These are phyloP conservation scores for Sebastes matsubarae DNA, from an alignment of 2,797 vertebrate genomes.

Conservation along the genomic window DNA sequence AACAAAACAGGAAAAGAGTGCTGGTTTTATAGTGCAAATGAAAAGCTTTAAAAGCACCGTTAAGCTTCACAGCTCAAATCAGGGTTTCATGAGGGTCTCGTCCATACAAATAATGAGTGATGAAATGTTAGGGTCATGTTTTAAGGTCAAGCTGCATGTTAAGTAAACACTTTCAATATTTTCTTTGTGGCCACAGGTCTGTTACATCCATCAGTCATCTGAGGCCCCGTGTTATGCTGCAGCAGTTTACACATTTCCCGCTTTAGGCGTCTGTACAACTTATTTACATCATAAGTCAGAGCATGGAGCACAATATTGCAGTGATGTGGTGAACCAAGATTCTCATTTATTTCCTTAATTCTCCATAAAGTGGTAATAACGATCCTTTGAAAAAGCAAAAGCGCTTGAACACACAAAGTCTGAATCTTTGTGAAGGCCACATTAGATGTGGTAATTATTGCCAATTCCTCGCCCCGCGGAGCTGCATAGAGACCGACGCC, in stretches of 20 bases:
- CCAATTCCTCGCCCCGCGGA: constrained; percentile 54
- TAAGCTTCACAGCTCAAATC: neutral
- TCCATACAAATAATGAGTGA: neutral
- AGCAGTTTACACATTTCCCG: neutral
- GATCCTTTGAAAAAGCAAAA: constrained; percentile 30
- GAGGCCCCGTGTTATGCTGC: neutral
- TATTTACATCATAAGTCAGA: neutral
- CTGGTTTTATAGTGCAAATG: neutral
- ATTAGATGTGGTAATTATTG: constrained; percentile 61
- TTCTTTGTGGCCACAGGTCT: constrained; percentile 1
- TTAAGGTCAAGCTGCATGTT: neutral
- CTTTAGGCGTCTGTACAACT: neutral
- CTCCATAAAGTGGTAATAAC: constrained; percentile 21
- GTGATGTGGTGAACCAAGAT: neutral
- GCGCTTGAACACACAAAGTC: constrained; percentile 25
- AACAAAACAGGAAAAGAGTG: neutral
- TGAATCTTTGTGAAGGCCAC: constrained; percentile 51
- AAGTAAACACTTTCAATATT: neutral
- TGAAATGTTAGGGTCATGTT: neutral
- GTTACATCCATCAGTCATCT: constrained; percentile 4
- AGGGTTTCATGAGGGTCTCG: neutral
- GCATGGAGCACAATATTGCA: neutral
- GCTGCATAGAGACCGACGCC: constrained; percentile 55
- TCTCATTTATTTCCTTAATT: constrained; percentile 1
- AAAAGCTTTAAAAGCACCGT: neutral